Evolutionary conservation across 2,888 invertebrate genomes (phyloP), one percentile per base, ranked within the genome.

Genomic region (Siphlonurus alternatus): DNA sequence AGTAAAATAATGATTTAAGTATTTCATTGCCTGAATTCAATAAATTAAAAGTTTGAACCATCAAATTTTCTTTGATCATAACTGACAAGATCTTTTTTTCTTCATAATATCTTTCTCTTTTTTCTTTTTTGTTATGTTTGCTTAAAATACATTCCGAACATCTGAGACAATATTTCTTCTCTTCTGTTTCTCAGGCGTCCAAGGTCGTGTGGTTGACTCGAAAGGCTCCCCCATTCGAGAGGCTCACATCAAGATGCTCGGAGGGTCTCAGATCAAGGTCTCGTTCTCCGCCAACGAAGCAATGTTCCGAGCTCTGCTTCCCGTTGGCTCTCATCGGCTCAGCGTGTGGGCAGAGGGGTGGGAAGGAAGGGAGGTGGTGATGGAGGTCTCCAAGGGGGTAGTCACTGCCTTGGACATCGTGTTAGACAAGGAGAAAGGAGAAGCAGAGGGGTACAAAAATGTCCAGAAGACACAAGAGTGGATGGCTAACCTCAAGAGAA

Each of bases 301-400:
- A 7, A 23, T 51, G n/a, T 63, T 63, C 38, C 24, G 59, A 59
- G 20, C n/a, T n/a, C 10, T 23, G 3, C 51, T 63, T 22, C 63
- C 63, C 22, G 23, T 25, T 19, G 63, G 63, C 15, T 19, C 56
- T n/a, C 59, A 63, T n/a, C 56, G 38, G 23, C 23, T 63, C 1
- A 63, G 51, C 23, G 63, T 63, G 5, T 38, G 38, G 38, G 38
- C 38, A 38, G 38, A 38, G 65, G 81, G 82, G 56, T 87, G 87
- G 71, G 76, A 80, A 66, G 75, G 77, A 0, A 76, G 80, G 67
- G 72, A 75, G 0, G 68, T 79, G 2, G 74, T 73, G 23, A 73
- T 84, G 7, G 69, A 70, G 1, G 77, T 85, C 1, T 70, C 71
- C 1, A 72, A 76, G 7, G 75, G 76, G 18, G 69, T 71, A 59